Evolutionary conservation across 1,140 invertebrate species (phyloP).

Genomic region (Phthorimaea operculella): DNA sequence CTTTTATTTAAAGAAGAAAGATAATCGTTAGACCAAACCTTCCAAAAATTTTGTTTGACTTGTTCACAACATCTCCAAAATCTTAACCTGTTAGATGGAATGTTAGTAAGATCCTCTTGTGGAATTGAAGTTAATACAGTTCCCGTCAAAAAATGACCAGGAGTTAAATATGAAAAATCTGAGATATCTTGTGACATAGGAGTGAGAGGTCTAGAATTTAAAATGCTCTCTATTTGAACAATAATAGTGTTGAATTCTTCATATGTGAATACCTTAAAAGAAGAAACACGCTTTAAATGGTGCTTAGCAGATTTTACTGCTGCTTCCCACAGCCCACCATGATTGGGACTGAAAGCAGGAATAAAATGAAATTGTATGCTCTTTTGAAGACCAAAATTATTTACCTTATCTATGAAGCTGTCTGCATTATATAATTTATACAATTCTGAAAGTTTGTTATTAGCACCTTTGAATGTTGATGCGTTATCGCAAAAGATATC

Average conservation of each 20-base stretch:
- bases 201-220: not conserved
- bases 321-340: constrained; percentile 58
- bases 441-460: constrained; percentile 8
- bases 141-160: constrained; percentile 3
- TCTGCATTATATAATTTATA: constrained; percentile 1
- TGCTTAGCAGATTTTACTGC: constrained; percentile 44
- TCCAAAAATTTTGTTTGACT: constrained; percentile 11
- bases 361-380: constrained; percentile 53
- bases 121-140: not conserved
- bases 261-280: not conserved
- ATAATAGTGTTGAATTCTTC: not conserved
- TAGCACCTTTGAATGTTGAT: constrained; percentile 7
- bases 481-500: constrained; percentile 9
- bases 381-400: constrained; percentile 5
- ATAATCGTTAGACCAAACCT: constrained; percentile 13
- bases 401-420: not conserved
- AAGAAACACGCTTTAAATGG: constrained; percentile 12
- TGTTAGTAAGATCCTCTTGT: constrained; percentile 5
- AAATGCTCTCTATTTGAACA: not conserved
- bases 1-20: constrained; percentile 9
- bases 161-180: not conserved
- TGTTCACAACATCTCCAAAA: constrained; percentile 12
- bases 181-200: not conserved
- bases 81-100: constrained; percentile 7
- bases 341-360: constrained; percentile 45